These are phyloP conservation scores for Numida meleagris DNA, from an alignment of 2,113 vertebrate genomes.

Conservation along the genomic window DNA sequence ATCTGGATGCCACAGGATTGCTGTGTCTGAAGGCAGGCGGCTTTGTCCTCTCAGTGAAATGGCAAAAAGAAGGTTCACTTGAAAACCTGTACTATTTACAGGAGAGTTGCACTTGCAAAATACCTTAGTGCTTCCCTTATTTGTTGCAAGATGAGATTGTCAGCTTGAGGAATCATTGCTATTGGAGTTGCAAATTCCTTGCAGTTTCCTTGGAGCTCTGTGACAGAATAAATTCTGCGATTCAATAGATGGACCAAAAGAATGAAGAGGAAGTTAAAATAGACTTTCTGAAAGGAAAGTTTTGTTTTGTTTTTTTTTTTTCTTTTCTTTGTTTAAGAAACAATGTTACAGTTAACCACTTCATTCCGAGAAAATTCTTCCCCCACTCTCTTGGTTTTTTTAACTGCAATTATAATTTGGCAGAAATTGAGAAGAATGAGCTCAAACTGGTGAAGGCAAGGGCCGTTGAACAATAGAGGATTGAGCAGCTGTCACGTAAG, in stretches of 20 bases:
- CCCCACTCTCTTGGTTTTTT: neutral
- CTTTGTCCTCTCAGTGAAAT: neutral
- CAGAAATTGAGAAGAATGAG: neutral
- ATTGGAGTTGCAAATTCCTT: neutral
- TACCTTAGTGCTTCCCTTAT: neutral
- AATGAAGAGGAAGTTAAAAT: neutral
- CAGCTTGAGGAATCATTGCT: neutral
- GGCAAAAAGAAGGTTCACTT: neutral
- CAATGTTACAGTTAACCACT: neutral
- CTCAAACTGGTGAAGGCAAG: neutral
- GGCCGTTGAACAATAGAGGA: neutral
- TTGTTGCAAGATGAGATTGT: neutral
- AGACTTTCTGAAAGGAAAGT: neutral
- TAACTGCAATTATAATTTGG: neutral
- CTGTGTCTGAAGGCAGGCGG: neutral
- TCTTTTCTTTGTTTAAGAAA: neutral
- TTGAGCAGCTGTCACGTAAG: neutral
- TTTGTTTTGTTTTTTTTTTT: neutral
- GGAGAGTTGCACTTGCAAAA: neutral
- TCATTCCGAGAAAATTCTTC: neutral
- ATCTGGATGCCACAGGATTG: neutral
- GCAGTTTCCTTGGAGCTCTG: neutral
- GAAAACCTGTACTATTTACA: neutral
- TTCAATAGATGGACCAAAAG: neutral
- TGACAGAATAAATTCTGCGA: neutral